Base-by-base conservation (phyloP, 2,888 invertebrate genomes). In the Flabesymbios commensalis region DNA sequence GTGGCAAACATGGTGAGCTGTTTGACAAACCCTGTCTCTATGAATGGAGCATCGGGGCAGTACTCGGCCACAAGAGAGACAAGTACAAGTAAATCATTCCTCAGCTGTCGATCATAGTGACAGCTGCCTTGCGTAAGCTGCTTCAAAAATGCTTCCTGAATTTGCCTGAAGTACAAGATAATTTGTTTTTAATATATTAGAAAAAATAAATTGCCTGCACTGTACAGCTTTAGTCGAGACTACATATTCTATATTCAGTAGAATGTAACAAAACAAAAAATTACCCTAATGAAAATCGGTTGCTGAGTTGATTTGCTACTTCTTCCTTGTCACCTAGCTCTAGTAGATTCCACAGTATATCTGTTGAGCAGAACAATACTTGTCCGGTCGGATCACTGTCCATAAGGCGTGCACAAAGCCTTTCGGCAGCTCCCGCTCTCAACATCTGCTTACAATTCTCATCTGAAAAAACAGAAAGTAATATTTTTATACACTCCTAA, bases 11-110 rank as follows among this genome's bases (percentile, higher is more conserved):
- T 63, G 24, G 75, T 72, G n/a, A 82, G 74, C 57, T 82, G 79
- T 69, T 79, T 80, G 32, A 75, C 77, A 67, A 83, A 79, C 32
- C 81, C 82, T 5, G 78, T 79, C 64, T 83, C 81, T 2, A 83
- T 72, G 68, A 82, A 81, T n/a, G 81, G 81, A 7, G 80, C 75
- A 19, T 76, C 67, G 0, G 75, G 71, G 54, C 74, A 74, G 39
- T 67, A 65, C 4, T 74, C 54, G 3, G 78, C 78, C 17, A 83
- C 61, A 1, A 81, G 71, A 2, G 77, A 74, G 1, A 78, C 70
- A 10, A 83, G 63, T 5, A 80, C 77, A 3, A 83, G 72, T 10
- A 83, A 67, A 62, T 83, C 83, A 68, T 83, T 83, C 10, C 83
- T 69, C 57, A 82, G 69, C 70, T 83, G 83, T 29, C 78, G 67